Percentiles rank a stretch among this genome's conserved stretches.
Evolutionary conservation across 1,140 invertebrate genomes (phyloP).

Genomic region (Episyrphus balteatus): DNA sequence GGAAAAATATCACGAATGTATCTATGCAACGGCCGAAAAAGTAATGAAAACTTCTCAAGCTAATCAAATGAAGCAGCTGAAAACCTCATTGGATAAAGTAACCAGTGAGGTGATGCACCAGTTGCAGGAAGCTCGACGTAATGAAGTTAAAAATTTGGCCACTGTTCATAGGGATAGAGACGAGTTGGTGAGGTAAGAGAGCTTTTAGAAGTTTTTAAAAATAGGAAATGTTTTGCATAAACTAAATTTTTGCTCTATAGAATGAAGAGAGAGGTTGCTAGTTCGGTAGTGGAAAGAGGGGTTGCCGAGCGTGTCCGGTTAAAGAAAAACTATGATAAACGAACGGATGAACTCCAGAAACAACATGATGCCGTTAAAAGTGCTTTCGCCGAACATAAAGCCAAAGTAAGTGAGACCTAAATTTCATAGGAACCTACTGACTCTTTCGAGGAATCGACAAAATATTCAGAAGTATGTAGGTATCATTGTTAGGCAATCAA

Average conservation of each 20-base stretch:
- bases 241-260: conserved; percentile 22
- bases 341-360: conserved; percentile 60
- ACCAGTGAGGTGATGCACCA: conserved; percentile 74
- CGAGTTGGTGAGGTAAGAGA: conserved; percentile 60
- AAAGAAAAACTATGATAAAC: conserved; percentile 60
- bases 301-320: conserved; percentile 69
- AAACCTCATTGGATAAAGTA: conserved; percentile 59
- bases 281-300: conserved; percentile 67
- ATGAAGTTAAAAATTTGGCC: conserved; percentile 72
- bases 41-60: conserved; percentile 65
- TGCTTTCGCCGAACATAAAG: conserved; percentile 55
- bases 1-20: conserved; percentile 72
- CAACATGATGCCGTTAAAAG: conserved; percentile 65
- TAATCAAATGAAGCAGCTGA: conserved; percentile 63
- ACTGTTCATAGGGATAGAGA: conserved; percentile 79
- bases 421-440: no score
- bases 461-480: no score
- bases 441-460: no score
- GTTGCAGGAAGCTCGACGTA: conserved; percentile 66
- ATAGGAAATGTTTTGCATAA: neutral
- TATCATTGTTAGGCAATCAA: no score
- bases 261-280: conserved; percentile 63
- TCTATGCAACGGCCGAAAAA: conserved; percentile 65
- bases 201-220: neutral
- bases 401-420: conserved; percentile 54